These are phyloP conservation scores for Wasmannia auropunctata DNA, from an alignment of 1,140 invertebrate genomes.

Conservation along the genomic window DNA sequence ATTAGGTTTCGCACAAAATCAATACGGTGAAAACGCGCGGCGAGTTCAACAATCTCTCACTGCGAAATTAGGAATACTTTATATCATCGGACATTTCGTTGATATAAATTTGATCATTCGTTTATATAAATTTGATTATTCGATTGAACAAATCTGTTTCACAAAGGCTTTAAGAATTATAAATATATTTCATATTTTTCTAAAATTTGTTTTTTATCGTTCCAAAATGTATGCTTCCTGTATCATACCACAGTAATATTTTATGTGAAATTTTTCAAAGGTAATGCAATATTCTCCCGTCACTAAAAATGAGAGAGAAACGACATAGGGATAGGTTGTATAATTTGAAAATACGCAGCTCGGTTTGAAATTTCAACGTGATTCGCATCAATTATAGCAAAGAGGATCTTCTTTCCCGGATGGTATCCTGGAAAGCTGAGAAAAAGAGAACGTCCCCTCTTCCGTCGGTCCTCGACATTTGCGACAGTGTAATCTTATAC, in stretches of 20 bases:
- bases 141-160: background rate
- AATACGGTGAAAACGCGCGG: background rate
- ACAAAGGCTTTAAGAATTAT: background rate
- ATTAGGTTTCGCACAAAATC: constrained; percentile 22
- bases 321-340: background rate
- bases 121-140: constrained; percentile 24
- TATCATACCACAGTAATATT: background rate
- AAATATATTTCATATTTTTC: background rate
- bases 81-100: background rate
- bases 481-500: constrained; percentile 42
- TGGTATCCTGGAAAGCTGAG: background rate
- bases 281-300: constrained; percentile 19
- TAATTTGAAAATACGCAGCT: constrained; percentile 42
- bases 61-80: background rate
- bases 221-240: background rate
- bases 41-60: background rate
- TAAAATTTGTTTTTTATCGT: background rate
- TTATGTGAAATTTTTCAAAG: constrained; percentile 16
- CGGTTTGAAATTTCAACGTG: constrained; percentile 55
- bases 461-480: constrained; percentile 33
- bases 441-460: constrained; percentile 21
- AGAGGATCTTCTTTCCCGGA: constrained; percentile 45
- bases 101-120: background rate
- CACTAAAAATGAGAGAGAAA: constrained; percentile 7
- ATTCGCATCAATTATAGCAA: constrained; percentile 54